A percentile compares a stretch with the other conserved stretches of the same genome.
phyloP scores from a whole-genome alignment of 2,113 vertebrate genomes.

The Cyanistes caeruleus region DNA sequence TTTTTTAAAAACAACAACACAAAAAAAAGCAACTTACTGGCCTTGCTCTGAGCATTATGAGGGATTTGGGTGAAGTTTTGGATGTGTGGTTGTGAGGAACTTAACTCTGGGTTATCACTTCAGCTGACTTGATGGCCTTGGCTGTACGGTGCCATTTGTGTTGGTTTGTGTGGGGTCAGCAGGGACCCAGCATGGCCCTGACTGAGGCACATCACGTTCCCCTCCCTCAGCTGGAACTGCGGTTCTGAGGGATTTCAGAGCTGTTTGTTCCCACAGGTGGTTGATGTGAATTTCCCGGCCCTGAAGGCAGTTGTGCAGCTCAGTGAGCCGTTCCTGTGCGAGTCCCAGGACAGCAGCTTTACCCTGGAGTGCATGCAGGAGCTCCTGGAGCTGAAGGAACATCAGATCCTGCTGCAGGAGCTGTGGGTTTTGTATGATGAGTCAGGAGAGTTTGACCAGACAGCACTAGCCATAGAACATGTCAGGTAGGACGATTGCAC shows the following conservation, averaged over 20 bases:
- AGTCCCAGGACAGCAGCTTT: conserved; percentile 79
- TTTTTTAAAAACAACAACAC: not conserved
- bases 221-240: not conserved
- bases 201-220: fast-evolving
- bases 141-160: fast-evolving
- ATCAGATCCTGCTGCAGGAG: conserved; percentile 83
- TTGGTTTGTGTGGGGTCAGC: not conserved
- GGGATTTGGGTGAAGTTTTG: not conserved
- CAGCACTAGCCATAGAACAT: conserved; percentile 90
- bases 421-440: conserved; percentile 87
- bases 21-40: not conserved
- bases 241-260: not conserved
- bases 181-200: not conserved
- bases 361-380: conserved; percentile 78
- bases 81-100: not conserved
- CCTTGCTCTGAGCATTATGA: not conserved
- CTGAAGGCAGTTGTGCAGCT: conserved; percentile 85
- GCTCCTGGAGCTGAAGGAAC: conserved; percentile 84
- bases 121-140: not conserved
- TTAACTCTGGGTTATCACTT: not conserved
- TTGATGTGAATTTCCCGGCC: conserved; percentile 77
- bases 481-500: conserved; percentile 79
- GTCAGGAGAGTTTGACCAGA: conserved; percentile 89
- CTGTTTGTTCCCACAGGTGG: conserved; percentile 76
- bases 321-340: conserved; percentile 81